Base-by-base conservation (phyloP, 2,113 vertebrate genomes). In the Capricornis sumatraensis region DNA sequence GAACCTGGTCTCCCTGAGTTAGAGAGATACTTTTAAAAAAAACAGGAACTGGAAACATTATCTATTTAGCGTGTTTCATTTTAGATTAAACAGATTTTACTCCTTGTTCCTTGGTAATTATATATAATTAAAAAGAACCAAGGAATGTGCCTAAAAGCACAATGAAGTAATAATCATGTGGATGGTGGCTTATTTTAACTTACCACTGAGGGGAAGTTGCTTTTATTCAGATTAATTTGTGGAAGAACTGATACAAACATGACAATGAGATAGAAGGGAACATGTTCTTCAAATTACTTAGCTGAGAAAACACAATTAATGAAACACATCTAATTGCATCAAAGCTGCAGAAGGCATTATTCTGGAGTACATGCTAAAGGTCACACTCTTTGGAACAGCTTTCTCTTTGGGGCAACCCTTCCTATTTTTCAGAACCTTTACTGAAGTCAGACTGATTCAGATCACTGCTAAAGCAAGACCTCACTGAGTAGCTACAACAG, bases 81-180 rank as follows among this genome's bases (percentile, higher is more conserved):
- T 98, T 97, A 98, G 97, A 99, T 98, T 98, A 98, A 98, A 98
- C 95, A 98, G 97, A 96, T 98, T 98, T 95, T 76, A 94, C 88
- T 98, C 97, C 94, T 97, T 98, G 96, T 98, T 98, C 98, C 57
- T 87, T 97, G 79, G 95, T 97, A 98, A 99, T 98, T 99, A 98
- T 98, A 98, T 98, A 94, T 98, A 97, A 98, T 97, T 98, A 97
- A 96, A 97, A 98, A 98, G 98, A 98, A 98, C 92, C 87, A 79
- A 96, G 93, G 96, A 97, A 98, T 97, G 96, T 96, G 98, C 33
- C 15, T 97, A 97, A 98, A 98, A 97, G 93, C 97, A 96, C 89
- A 98, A 92, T 93, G 98, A 97, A 97, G 96, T 76, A 96, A 96
- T 0, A 5, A 97, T 81, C 96, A 45, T 71, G 76, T 89, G 97